Base-by-base conservation (phyloP, 37 sponge, comb jelly and placozoan genomes). In the Chondrilla cf. caribensis region DNA sequence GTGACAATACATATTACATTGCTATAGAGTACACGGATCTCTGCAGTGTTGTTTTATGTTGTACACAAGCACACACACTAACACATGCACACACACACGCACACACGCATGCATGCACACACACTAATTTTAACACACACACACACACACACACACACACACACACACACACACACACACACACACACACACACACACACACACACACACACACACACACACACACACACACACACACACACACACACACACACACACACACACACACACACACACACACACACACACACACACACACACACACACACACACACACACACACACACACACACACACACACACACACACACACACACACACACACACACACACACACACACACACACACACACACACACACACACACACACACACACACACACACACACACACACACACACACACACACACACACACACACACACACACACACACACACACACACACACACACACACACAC, bases 371-470 rank as follows among this genome's bases (percentile, higher is more conserved):
- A 29, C 31, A 8, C 35, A 67, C 29, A 32, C 29, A 28, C 32
- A 67, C n/a, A 32, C 1, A 15, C 6, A 22, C n/a, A 26, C 29
- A 26, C 64, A 62, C 64, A 62, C 29, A 26, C 64, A 29, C 64
- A 62, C 64, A 29, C 29, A 62, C 29, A 26, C 29, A 26, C 64
- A 62, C 64, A 62, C 64, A 62, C 64, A 62, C 64, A 62, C 64
- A 62, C 64, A 62, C 64, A 22, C 29, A 22, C 64, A 29, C 64
- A 6, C 29, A n/a, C 64, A 62, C 64, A 62, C 22, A 62, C 64
- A 62, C 64, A 62, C 64, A 62, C 64, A 62, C 64, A 62, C 64
- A 62, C 64, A 62, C 64, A 62, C 64, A 62, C 64, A 62, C 64
- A 62, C 64, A 62, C 64, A 62, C 64, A 62, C 64, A 62, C 64